Evolutionary conservation across 2,797 vertebrate genomes (phyloP).

Genomic region (Sebastes vulpes): DNA sequence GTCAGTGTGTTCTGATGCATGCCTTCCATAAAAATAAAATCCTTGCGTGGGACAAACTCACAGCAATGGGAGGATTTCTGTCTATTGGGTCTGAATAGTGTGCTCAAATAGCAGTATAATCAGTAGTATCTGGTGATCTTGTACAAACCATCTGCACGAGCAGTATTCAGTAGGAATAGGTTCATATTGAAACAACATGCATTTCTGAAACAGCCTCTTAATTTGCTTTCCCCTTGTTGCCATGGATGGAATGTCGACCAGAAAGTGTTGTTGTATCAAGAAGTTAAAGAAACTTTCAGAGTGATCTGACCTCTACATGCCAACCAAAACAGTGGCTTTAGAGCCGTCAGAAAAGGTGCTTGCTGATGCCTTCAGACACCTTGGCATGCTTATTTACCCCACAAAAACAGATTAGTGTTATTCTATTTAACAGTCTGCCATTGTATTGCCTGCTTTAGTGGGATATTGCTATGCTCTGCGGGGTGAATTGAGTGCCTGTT

Average conservation of each 20-base stretch:
- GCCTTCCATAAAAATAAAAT: background rate
- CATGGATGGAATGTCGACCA: conserved; percentile 31
- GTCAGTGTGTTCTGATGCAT: background rate
- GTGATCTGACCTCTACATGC: conserved; percentile 30
- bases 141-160: background rate
- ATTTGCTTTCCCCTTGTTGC: conserved; percentile 27
- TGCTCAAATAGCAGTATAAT: background rate
- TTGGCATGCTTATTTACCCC: conserved; percentile 22
- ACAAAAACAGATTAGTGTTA: conserved; percentile 51
- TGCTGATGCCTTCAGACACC: conserved; percentile 39
- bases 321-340: conserved; percentile 57
- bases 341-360: conserved; percentile 21
- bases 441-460: conserved; percentile 25
- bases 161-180: background rate
- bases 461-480: background rate
- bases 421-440: conserved; percentile 34
- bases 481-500: background rate
- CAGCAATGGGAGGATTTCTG: background rate
- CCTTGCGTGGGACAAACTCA: background rate
- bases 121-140: background rate
- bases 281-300: conserved; percentile 42
- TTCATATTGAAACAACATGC: conserved; percentile 37
- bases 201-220: conserved; percentile 10
- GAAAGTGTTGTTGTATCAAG: conserved; percentile 16
- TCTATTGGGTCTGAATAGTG: background rate